Conservation (phyloP, 2,113 vertebrate genomes). For the Amblyopsis rosae region DNA sequence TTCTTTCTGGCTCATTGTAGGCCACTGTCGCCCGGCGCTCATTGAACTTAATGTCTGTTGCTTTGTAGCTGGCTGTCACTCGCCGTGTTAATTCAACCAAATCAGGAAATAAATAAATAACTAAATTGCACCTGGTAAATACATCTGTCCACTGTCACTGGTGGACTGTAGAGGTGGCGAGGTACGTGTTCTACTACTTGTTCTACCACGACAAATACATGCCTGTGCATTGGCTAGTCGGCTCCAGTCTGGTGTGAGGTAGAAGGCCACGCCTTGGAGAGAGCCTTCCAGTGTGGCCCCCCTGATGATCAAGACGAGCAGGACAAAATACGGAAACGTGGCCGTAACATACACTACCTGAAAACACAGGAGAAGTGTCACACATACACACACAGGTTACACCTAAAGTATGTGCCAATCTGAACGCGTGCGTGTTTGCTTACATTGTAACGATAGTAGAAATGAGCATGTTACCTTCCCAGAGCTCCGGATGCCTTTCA, state of each 20-base stretch:
- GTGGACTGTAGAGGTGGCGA: not conserved
- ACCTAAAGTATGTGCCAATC: not conserved
- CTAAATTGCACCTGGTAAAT: too few species aligned
- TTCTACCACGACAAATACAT: conserved; percentile 62
- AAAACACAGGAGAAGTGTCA: not conserved
- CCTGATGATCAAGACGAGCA: conserved; percentile 77
- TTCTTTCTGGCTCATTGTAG: too few species aligned
- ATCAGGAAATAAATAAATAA: too few species aligned
- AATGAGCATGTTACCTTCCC: conserved; percentile 73
- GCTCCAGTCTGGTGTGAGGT: conserved; percentile 80
- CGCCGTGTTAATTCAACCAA: too few species aligned
- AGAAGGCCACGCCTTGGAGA: conserved; percentile 76
- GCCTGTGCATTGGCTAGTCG: conserved; percentile 79
- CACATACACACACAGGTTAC: not conserved
- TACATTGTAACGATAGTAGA: not conserved
- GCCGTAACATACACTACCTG: conserved; percentile 82
- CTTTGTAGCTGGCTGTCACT: too few species aligned
- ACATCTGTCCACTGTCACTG: too few species aligned
- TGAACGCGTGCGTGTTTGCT: not conserved
- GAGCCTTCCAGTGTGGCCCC: conserved; percentile 76
- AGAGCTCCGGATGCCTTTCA: conserved; percentile 83
- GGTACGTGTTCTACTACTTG: not conserved
- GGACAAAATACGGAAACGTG: conserved; percentile 80
- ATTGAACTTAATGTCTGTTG: too few species aligned
- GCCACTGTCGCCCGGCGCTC: too few species aligned